Evolutionary conservation across 2,797 vertebrate species (phyloP).

Genomic region (Protosalanx chinensis): DNA sequence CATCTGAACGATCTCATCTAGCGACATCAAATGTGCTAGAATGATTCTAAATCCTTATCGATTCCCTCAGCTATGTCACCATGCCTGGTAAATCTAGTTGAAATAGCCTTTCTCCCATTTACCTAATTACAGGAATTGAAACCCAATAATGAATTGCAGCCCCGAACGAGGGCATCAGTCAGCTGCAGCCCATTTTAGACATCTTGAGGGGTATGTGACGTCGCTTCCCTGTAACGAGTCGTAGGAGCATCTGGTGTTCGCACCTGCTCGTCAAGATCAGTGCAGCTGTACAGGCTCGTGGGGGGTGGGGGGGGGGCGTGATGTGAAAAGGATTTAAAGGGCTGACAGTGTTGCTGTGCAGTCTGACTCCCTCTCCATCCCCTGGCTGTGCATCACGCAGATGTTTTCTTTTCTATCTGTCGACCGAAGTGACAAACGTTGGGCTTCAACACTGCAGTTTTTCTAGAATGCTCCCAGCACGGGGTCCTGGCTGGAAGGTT

Average conservation of each 20-base stretch:
- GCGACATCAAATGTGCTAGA: not conserved
- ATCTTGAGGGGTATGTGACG: not conserved
- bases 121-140: not conserved
- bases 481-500: too few species aligned
- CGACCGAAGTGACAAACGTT: too few species aligned
- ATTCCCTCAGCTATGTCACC: not conserved
- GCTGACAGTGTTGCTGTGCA: slow-evolving; percentile 5
- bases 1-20: too few species aligned
- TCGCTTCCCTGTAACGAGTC: slow-evolving; percentile 42
- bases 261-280: slow-evolving; percentile 51
- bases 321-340: slow-evolving; percentile 20
- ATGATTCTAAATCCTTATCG: not conserved
- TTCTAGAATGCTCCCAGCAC: too few species aligned
- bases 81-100: not conserved
- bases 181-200: not conserved
- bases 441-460: too few species aligned
- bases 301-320: slow-evolving; percentile 12
- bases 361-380: not conserved
- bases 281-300: slow-evolving; percentile 32
- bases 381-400: not conserved
- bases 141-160: not conserved
- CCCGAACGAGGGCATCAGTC: not conserved
- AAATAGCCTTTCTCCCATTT: not conserved
- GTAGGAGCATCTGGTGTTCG: slow-evolving; percentile 18
- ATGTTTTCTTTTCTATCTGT: too few species aligned